Percentiles rank a stretch among this genome's conserved stretches.
Evolutionary conservation across 2,888 invertebrate genomes (phyloP).

Genomic region (Drosophila greeni): DNA sequence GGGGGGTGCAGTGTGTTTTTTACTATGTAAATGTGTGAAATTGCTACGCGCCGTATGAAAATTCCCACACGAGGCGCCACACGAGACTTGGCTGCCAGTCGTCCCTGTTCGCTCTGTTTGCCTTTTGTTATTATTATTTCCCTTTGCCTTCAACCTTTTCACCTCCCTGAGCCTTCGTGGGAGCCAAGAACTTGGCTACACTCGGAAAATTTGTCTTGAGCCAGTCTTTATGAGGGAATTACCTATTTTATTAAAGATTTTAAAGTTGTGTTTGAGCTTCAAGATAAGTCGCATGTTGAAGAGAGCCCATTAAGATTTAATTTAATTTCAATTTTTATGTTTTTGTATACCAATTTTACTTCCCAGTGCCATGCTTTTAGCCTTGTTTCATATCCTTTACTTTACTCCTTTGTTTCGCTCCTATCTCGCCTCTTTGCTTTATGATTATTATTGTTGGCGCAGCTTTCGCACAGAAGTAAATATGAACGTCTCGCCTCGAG

Average conservation of each 20-base stretch:
- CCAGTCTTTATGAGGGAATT: rapidly evolving
- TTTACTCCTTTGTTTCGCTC: slow-evolving; percentile 31
- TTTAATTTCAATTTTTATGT: neutral
- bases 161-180: slow-evolving; percentile 7
- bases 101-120: slow-evolving; percentile 49
- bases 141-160: slow-evolving; percentile 31
- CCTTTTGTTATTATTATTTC: slow-evolving; percentile 70
- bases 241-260: neutral
- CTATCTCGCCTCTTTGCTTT: slow-evolving; percentile 53
- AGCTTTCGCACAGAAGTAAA: slow-evolving; percentile 59
- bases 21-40: slow-evolving; percentile 73
- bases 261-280: neutral
- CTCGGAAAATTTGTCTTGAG: slow-evolving; percentile 22
- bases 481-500: slow-evolving; percentile 65
- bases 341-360: neutral
- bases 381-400: slow-evolving; percentile 36
- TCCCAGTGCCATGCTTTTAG: slow-evolving; percentile 5
- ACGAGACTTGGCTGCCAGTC: slow-evolving; percentile 26
- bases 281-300: neutral
- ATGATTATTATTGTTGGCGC: slow-evolving; percentile 63
- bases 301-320: too few relatives aligned
- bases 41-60: slow-evolving; percentile 70
- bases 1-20: slow-evolving; percentile 51
- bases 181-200: slow-evolving; percentile 33
- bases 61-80: slow-evolving; percentile 61